Evolutionary conservation across 2,888 invertebrate genomes (phyloP), one percentile per base, ranked within the genome.

Genomic region (Abrostola tripartita): DNA sequence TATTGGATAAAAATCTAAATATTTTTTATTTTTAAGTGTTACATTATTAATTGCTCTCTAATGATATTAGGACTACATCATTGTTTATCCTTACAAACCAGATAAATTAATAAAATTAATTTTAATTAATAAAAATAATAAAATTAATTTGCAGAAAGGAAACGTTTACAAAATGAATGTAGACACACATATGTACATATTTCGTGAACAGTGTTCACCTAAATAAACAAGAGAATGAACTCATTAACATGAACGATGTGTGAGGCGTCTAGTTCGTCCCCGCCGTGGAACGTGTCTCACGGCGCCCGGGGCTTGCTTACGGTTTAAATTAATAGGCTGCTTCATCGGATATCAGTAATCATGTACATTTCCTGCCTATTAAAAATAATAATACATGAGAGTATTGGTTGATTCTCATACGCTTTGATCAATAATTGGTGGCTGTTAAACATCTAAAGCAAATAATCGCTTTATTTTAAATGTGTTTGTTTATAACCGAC

Each of bases 241-340:
- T 71, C 49, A 69, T 71, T 54, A 74, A 42, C 42, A 57, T 70
- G 57, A 52, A 57, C 41, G 49, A 62, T 62, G 73, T 66, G 53
- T 66, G 42, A 6, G 35, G 7, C 36, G 38, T 49, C 37, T 42
- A 40, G 54, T 56, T 47, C 6, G 5, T 24, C 14, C 14, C 36
- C 55, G 44, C 38, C 14, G 50, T 52, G 49, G 41, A 44, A 9
- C 41, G 63, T 61, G 41, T 42, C 54, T 41, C 54, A 47, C 41
- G 52, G 44, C 14, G 38, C 54, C 44, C 51, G 56, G 70, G 66
- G 47, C 56, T 40, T 75, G 76, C 71, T 65, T 61, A 61, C 72
- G 14, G 14, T 71, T 52, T 42, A 56, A 51, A 50, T 51, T 61
- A 72, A 61, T 71, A 58, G 55, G 47, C 55, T 59, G 71, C 59